Base-by-base conservation (phyloP, 2,888 invertebrate species). In the Ormia ochracea region DNA sequence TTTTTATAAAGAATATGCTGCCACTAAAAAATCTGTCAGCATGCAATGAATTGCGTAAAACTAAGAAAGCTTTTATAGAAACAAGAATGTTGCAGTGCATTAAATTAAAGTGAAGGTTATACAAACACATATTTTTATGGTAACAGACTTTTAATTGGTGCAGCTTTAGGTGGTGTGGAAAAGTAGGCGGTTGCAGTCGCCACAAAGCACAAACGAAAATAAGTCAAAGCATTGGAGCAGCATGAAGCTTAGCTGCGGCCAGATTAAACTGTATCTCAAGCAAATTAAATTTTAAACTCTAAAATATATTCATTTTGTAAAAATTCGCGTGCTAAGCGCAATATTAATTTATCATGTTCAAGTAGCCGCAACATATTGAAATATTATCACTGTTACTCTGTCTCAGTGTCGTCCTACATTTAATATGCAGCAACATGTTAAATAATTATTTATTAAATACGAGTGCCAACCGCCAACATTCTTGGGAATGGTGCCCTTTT, bases 11-110 rank as follows among this genome's bases (percentile, higher is more conserved):
- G 33, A 43, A 74, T 72, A 58, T 68, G 81, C 74, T 74, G 56
- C 54, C 28, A 43, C 70, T 65, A 52, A 73, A 26, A 54, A 82
- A 80, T 82, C 81, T 82, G 80, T 83, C 82, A 82, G 76, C 82
- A 82, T 68, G 82, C 83, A 82, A 82, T 70, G 63, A 59, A 76
- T 28, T 54, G n/a, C n/a, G 31, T 4, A 21, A 31, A 19, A 26
- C 17, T 23, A 38, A n/a, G 41, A 28, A 41, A 28, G 19, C 3
- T 38, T 23, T 33, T 23, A 6, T 26, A 9, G 12, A 26, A 63
- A 38, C 23, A 26, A 65, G 5, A n/a, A 12, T 26, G 50, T 65
- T 7, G 17, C 43, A 43, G 4, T 45, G 10, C 12, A 12, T 45
- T 10, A 19, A 45, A 21, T 3, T 17, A 38, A n/a, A 33, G 9